Percentiles rank a stretch among this genome's conserved stretches.
These are phyloP conservation scores for Brachypalpus laphriformis DNA, from an alignment of 2,888 invertebrate genomes.

Conservation along the genomic window DNA sequence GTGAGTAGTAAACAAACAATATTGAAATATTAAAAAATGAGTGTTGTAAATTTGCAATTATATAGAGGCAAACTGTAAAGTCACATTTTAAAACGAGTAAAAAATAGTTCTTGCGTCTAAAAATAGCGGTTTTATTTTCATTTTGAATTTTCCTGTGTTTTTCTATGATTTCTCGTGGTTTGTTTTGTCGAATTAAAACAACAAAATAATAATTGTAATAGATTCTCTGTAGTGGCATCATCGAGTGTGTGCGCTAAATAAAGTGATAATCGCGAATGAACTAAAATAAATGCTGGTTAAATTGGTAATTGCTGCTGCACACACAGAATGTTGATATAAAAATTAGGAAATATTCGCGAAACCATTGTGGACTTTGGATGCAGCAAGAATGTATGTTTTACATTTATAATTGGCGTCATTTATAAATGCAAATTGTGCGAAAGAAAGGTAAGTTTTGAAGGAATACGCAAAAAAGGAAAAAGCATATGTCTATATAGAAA, in stretches of 20 bases:
- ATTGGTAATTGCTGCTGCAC: slow-evolving; percentile 1
- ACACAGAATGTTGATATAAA: neutral
- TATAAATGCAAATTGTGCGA: slow-evolving; percentile 42
- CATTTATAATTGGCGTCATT: slow-evolving; percentile 19
- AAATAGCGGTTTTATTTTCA: slow-evolving; percentile 21
- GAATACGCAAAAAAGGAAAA: neutral
- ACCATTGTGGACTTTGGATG: neutral
- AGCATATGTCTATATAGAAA: too few relatives aligned
- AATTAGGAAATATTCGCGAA: neutral
- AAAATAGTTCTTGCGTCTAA: slow-evolving; percentile 29
- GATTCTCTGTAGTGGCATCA: neutral
- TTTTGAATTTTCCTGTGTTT: neutral
- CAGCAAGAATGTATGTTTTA: slow-evolving; percentile 18
- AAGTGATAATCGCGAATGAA: slow-evolving; percentile 17
- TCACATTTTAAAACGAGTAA: slow-evolving; percentile 18
- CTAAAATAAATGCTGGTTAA: neutral
- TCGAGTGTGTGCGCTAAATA: slow-evolving; percentile 12
- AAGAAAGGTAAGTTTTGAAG: slow-evolving; percentile 47
- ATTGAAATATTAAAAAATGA: slow-evolving; percentile 6
- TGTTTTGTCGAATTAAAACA: neutral
- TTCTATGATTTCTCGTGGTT: neutral
- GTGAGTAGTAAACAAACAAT: slow-evolving; percentile 66
- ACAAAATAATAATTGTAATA: neutral
- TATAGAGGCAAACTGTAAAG: slow-evolving; percentile 12
- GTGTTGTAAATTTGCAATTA: slow-evolving; percentile 42